Evolutionary conservation across 2,797 vertebrate genomes (phyloP).

Genomic region (Meriones psammophilus): DNA sequence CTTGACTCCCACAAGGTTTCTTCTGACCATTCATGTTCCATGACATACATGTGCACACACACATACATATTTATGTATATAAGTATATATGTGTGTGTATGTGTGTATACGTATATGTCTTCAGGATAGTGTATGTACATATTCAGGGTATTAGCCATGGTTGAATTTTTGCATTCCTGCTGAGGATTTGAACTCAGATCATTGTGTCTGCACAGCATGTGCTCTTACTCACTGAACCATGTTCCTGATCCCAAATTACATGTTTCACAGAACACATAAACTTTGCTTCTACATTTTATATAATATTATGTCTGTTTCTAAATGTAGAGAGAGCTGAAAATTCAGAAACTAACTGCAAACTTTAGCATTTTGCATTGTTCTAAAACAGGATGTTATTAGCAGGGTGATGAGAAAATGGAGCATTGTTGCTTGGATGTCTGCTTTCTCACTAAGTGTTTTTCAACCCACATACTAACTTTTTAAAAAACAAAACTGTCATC

Average conservation of each 20-base stretch:
- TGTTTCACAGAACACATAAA: neutral
- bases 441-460: conserved; percentile 65
- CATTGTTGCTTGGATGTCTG: conserved; percentile 59
- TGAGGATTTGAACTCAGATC: neutral
- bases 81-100: no score
- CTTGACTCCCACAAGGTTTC: neutral
- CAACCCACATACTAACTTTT: conserved; percentile 45
- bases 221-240: neutral
- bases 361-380: conserved; percentile 60
- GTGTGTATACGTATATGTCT: no score
- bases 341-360: conserved; percentile 52
- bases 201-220: neutral
- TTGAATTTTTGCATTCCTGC: neutral
- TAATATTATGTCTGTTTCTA: neutral
- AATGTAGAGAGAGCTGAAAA: conserved; percentile 11
- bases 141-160: neutral
- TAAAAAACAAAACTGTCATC: conserved; percentile 35
- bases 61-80: neutral
- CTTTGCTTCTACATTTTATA: neutral
- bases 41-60: neutral
- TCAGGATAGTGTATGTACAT: neutral
- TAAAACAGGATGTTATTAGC: conserved; percentile 59
- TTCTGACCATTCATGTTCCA: neutral
- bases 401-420: neutral
- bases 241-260: neutral